Evolutionary conservation across 2,888 invertebrate species (phyloP).

Genomic region (Cataglyphis altisquamis): DNA sequence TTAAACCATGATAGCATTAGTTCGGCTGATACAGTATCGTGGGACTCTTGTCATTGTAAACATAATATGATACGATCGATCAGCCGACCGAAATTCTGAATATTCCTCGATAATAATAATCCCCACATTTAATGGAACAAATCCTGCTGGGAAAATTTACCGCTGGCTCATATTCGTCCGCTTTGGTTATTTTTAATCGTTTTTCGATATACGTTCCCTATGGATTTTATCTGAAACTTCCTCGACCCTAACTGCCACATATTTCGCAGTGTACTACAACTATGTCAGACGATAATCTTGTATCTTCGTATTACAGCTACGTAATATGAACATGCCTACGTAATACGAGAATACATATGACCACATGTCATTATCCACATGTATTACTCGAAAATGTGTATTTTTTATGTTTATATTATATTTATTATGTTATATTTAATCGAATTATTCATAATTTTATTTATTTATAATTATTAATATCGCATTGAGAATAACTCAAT

Average conservation of each 20-base stretch:
- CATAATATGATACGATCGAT: slow-evolving; percentile 70
- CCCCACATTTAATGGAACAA: slow-evolving; percentile 72
- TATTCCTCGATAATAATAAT: slow-evolving; percentile 74
- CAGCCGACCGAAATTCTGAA: slow-evolving; percentile 69
- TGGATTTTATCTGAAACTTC: slow-evolving; percentile 60
- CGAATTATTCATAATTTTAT: background rate
- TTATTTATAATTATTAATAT: background rate
- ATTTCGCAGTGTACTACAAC: slow-evolving; percentile 34
- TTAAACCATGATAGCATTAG: slow-evolving; percentile 61
- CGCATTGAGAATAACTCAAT: background rate
- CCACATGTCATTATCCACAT: background rate
- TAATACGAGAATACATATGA: slow-evolving; percentile 21
- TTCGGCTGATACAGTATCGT: slow-evolving; percentile 43
- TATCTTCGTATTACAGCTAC: slow-evolving; percentile 47
- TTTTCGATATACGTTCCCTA: slow-evolving; percentile 59
- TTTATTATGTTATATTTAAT: background rate
- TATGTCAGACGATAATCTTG: slow-evolving; percentile 55
- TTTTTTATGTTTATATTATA: background rate
- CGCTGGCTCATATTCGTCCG: slow-evolving; percentile 48
- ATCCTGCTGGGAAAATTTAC: slow-evolving; percentile 63
- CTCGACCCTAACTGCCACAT: slow-evolving; percentile 32
- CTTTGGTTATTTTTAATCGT: slow-evolving; percentile 69
- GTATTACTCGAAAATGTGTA: background rate
- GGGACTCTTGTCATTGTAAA: slow-evolving; percentile 67
- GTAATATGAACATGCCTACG: slow-evolving; percentile 33